Evolutionary conservation across 2,888 invertebrate species (phyloP), one percentile per base, ranked within the genome.

Genomic region (Heteromyza rotundicornis): DNA sequence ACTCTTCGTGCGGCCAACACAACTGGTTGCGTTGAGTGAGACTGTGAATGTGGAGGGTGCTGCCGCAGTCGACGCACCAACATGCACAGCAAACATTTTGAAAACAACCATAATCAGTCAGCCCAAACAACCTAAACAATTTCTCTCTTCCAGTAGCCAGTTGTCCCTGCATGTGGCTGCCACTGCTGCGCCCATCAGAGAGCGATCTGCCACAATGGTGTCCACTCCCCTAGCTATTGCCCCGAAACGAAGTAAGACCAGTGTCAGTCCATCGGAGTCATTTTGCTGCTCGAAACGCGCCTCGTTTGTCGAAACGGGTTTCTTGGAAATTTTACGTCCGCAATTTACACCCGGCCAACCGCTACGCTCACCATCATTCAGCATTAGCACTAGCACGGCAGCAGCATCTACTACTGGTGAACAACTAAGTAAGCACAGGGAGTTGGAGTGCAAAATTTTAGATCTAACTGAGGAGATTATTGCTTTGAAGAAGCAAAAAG

Each of bases 401-500:
- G 20, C 16, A 32, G 58, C 65, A 22, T 44, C 60, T 44, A 68
- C 62, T 3, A 58, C 76, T n/a, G 7, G 2, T 7, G 40, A 40
- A 40, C n/a, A 14, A n/a, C 2, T 14, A 40, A 7, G 14, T 14
- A 40, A 40, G 3, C 40, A n/a, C 5, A 3, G 10, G 10, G 90
- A 49, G 86, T 87, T 8, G 86, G 86, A 65, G 78, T n/a, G 10
- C 84, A 86, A 0, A 85, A 88, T 92, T 14, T 89, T 88, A 64
- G 98, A 98, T 82, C 83, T 96, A 2, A 89, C 87, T 61, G 98
- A 98, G 82, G 98, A 98, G 80, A 84, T 98, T 60, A 97, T 98
- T 74, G 92, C 96, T 0, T 77, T 98, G 1, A 90, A 89, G 72
- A 86, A 91, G 5, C 94, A 95, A 69, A 86, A 96, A 59, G 86